phyloP scores from a whole-genome alignment of 2,113 vertebrate genomes.

The Aix galericulata region DNA sequence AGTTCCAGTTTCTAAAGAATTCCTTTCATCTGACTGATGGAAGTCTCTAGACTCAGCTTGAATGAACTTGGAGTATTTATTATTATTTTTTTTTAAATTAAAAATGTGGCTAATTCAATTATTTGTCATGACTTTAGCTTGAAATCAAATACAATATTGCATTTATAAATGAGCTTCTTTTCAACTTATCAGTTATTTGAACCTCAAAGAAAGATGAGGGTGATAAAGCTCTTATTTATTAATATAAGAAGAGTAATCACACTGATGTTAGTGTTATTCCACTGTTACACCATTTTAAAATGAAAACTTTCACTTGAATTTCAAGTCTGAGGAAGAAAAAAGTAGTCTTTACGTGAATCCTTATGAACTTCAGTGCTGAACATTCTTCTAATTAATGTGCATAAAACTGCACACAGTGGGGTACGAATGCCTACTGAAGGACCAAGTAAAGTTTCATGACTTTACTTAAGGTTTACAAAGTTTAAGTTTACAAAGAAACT shows the following conservation, averaged over 20 bases:
- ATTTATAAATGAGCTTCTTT: not conserved
- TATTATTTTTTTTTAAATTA: not conserved
- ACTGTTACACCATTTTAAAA: fast-evolving
- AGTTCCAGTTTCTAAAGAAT: not conserved
- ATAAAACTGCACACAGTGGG: fast-evolving
- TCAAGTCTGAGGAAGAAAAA: not conserved
- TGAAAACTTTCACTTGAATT: not conserved
- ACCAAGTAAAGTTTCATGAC: not conserved
- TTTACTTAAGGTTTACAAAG: no score
- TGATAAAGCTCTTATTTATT: not conserved
- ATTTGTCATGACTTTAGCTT: conserved; percentile 21
- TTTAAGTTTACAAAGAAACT: no score
- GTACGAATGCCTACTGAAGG: not conserved
- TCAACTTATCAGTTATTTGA: not conserved
- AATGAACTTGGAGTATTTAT: not conserved
- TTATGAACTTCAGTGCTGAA: not conserved
- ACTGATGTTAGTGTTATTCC: not conserved
- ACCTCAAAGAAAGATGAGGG: not conserved
- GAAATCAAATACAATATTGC: not conserved
- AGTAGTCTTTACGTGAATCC: not conserved
- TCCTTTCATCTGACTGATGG: not conserved
- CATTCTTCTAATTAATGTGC: not conserved
- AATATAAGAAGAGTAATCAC: not conserved
- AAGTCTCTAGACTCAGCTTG: not conserved
- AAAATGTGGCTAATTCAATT: conserved; percentile 43